Percentiles rank a stretch among this genome's conserved stretches.
These are phyloP conservation scores for Hemitrygon akajei DNA, from an alignment of 2,797 vertebrate species.

Conservation along the genomic window DNA sequence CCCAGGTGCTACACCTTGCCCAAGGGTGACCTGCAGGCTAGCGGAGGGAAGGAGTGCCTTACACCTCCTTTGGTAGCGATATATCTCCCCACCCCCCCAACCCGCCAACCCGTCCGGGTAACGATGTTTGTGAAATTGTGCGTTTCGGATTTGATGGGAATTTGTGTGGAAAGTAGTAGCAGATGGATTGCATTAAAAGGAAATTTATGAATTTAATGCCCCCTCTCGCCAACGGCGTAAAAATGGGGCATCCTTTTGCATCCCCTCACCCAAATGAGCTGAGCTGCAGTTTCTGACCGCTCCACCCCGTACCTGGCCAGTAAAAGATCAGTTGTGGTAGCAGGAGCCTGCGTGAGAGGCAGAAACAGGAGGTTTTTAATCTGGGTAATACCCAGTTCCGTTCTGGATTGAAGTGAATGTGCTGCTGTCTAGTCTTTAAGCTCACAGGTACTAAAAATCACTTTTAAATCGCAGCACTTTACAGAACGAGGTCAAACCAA, in stretches of 20 bases:
- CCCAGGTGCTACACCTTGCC: too few relatives aligned
- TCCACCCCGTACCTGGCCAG: background rate
- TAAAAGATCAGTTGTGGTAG: background rate
- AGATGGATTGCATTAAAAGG: background rate
- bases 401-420: background rate
- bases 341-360: background rate
- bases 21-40: too few relatives aligned
- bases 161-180: too few relatives aligned
- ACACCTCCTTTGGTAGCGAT: too few relatives aligned
- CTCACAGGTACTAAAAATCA: background rate
- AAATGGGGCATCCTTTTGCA: background rate
- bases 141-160: background rate
- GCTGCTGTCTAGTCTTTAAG: background rate
- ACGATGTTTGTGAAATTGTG: background rate
- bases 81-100: too few relatives aligned
- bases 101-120: too few relatives aligned
- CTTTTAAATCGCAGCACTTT: conserved; percentile 60
- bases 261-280: background rate
- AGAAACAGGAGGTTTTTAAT: background rate
- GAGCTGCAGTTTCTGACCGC: background rate
- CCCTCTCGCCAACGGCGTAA: background rate
- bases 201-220: background rate
- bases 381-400: background rate
- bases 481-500: conserved; percentile 75
- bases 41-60: too few relatives aligned